Percentiles rank a stretch among this genome's conserved stretches.
phyloP scores from a whole-genome alignment of 2,888 invertebrate genomes.

The Pristionchus japonicus region DNA sequence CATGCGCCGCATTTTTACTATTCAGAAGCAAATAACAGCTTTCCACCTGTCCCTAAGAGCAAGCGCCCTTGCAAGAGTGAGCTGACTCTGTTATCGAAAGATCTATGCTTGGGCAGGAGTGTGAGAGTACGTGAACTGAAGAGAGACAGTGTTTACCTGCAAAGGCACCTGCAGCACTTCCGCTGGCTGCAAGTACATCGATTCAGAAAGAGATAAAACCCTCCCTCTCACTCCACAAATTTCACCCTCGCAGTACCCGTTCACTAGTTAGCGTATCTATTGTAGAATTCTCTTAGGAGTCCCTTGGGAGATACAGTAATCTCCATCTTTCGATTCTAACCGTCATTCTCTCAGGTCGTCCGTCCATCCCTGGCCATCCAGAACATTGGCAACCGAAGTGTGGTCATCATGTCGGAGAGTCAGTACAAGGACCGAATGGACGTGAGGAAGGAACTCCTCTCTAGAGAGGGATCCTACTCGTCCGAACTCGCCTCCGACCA shows the following conservation, averaged over 20 bases:
- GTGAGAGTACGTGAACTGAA: too few relatives aligned
- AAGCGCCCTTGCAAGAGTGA: neutral
- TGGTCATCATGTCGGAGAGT: constrained; percentile 68
- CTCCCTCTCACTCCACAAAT: neutral
- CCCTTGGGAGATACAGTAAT: too few relatives aligned
- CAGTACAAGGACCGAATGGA: constrained; percentile 57
- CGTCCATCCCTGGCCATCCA: constrained; percentile 63
- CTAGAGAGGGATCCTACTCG: constrained; percentile 43
- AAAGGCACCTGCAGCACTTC: neutral
- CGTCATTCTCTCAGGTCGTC: constrained; percentile 45
- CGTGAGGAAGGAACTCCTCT: constrained; percentile 43
- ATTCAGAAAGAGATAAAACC: neutral
- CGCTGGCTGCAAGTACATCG: neutral
- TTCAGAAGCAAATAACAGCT: neutral
- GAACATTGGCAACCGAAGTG: constrained; percentile 59
- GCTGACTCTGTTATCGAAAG: too few relatives aligned
- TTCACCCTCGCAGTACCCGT: too few relatives aligned
- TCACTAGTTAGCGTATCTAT: too few relatives aligned
- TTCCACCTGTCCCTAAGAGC: neutral
- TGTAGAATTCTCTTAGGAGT: too few relatives aligned
- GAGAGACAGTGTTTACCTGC: too few relatives aligned
- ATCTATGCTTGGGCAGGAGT: too few relatives aligned
- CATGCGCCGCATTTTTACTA: too few relatives aligned
- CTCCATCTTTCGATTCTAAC: too few relatives aligned
- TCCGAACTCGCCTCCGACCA: constrained; percentile 43